Evolutionary conservation across 2,113 vertebrate genomes (phyloP).

Genomic region (Bujurquina vittata): DNA sequence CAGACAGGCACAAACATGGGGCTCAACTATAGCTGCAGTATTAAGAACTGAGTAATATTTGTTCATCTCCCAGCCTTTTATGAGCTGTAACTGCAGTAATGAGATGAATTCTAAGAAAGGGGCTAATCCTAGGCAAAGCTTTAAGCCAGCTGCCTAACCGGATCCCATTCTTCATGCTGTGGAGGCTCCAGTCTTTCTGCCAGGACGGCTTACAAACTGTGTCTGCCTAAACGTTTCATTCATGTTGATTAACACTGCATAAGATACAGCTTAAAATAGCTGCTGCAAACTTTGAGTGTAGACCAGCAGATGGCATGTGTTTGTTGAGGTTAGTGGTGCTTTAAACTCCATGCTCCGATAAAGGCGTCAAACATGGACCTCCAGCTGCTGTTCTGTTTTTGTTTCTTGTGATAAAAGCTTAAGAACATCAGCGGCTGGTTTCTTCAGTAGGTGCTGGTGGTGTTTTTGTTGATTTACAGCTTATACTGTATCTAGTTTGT

Average conservation of each 20-base stretch:
- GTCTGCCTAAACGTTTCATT: constrained; percentile 44
- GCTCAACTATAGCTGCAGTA: neutral
- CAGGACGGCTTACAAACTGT: constrained; percentile 23
- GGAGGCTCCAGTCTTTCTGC: constrained; percentile 42
- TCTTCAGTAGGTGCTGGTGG: constrained; percentile 6
- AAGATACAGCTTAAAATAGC: constrained; percentile 28
- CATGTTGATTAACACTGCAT: constrained; percentile 39
- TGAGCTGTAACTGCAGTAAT: constrained; percentile 61
- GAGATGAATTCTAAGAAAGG: constrained; percentile 53
- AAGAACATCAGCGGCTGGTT: neutral
- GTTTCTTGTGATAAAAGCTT: neutral
- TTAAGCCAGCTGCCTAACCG: constrained; percentile 41
- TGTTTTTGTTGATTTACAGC: neutral
- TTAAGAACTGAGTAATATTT: constrained; percentile 25
- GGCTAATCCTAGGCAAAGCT: constrained; percentile 57
- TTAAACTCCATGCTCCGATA: constrained; percentile 1
- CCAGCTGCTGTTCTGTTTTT: constrained; percentile 23
- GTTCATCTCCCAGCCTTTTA: constrained; percentile 35
- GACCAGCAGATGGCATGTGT: constrained; percentile 16
- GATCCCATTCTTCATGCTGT: constrained; percentile 58
- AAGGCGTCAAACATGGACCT: neutral
- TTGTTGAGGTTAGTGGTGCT: constrained; percentile 18
- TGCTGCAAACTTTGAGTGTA: neutral
- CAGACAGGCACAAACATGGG: neutral
- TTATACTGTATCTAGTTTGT: neutral